Evolutionary conservation across 2,797 vertebrate species (phyloP).

Genomic region (Lycodopsis pacificus): DNA sequence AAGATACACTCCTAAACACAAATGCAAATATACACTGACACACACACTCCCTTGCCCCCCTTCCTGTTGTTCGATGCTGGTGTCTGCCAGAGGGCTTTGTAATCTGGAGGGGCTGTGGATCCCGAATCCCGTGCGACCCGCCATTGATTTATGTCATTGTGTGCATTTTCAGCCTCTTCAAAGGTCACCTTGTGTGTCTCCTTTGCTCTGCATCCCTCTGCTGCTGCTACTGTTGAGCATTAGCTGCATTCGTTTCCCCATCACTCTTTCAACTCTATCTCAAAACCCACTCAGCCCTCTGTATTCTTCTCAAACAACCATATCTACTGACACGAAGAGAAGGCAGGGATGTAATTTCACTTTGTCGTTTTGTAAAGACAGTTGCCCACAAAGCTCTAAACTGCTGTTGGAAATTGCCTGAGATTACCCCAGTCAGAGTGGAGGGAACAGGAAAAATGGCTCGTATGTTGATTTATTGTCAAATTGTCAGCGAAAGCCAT

Average conservation of each 20-base stretch:
- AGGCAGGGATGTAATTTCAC: constrained; percentile 45
- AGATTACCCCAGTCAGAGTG: constrained; percentile 56
- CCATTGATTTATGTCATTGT: constrained; percentile 84
- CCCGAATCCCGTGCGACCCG: constrained; percentile 66
- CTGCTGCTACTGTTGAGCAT: constrained; percentile 57
- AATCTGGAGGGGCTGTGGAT: constrained; percentile 72
- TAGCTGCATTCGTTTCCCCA: constrained; percentile 57
- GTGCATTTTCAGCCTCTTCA: constrained; percentile 79
- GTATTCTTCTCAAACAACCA: constrained; percentile 30
- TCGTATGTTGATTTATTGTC: constrained; percentile 58
- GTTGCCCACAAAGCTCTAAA: constrained; percentile 39
- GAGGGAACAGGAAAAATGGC: constrained; percentile 47
- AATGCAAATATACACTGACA: constrained; percentile 41
- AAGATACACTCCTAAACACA: constrained; percentile 22
- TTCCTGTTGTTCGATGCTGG: constrained; percentile 54
- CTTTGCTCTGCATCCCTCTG: constrained; percentile 68
- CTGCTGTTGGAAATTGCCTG: constrained; percentile 56
- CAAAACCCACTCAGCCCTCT: constrained; percentile 26
- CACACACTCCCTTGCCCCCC: constrained; percentile 18
- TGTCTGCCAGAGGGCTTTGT: constrained; percentile 69
- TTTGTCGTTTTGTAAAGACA: constrained; percentile 43
- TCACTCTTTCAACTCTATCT: constrained; percentile 53
- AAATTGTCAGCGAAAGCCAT: constrained; percentile 68
- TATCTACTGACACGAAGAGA: constrained; percentile 30
- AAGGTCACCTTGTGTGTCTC: constrained; percentile 81